Base-by-base conservation (phyloP, 2,888 invertebrate species). In the Oligia latruncula region DNA sequence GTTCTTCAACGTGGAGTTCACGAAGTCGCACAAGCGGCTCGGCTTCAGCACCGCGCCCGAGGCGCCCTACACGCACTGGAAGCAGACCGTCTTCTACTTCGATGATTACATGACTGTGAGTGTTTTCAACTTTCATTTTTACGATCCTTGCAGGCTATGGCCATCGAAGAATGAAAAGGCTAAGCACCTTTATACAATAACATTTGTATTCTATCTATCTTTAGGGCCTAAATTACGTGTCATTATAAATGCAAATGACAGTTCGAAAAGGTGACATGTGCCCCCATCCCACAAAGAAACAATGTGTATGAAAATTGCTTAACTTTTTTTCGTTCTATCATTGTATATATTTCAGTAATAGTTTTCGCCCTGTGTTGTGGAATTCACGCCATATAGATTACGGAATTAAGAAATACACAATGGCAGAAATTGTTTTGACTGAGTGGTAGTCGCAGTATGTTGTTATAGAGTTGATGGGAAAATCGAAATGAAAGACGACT, bases 41-140 rank as follows among this genome's bases (percentile, higher is more conserved):
- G 99, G 99, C 46, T 99, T 99, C 97, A 99, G 99, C 92, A 99
- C 99, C 80, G 99, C 99, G 0, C 99, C 99, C 0, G 99, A 99
- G 94, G 98, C 99, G 1, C 98, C 99, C 55, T 99, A 99, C 96
- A 99, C 99, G 43, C 99, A 99, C 95, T 99, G 99, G 99, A 99
- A 99, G 95, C 99, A 99, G 95, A 98, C 97, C 15, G 99, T 99
- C 74, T 99, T 99, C 97, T 99, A 99, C 95, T 98, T 99, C 91
- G 98, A 99, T 93, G 99, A 99, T 91, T 99, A 99, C 92, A 98
- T 99, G 97, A 99, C 99, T 4, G 99, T 97, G 13, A 92, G 95
- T 92, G 49, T 76, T 78, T 11, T 9, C 4, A 23, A 23, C 2
- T 35, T 9, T 15, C 15, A 35, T 55, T 35, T 8, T 71, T 71